Conservation (phyloP, 2,888 invertebrate species). For the Patella ulyssiponensis region DNA sequence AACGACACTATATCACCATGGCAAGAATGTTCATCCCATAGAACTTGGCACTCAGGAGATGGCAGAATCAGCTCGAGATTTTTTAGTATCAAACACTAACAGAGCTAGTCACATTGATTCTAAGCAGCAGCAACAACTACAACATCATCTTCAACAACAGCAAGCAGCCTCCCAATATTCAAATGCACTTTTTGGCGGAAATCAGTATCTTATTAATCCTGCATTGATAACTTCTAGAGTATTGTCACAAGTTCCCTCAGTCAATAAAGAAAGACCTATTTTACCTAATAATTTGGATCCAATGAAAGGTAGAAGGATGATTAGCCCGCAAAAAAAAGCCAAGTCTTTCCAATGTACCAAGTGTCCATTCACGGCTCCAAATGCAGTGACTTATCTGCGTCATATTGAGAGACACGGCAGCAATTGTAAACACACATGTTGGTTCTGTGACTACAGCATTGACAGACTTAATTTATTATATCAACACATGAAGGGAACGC, state of each 20-base stretch:
- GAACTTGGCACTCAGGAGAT: constrained; percentile 60
- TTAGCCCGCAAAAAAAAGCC: constrained; percentile 51
- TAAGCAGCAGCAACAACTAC: constrained; percentile 28
- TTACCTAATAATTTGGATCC: constrained; percentile 2
- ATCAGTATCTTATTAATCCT: constrained; percentile 3
- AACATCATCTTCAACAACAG: constrained; percentile 16
- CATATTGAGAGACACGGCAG: constrained; percentile 64
- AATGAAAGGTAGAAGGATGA: constrained; percentile 49
- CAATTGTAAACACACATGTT: constrained; percentile 60
- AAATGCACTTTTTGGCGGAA: not conserved
- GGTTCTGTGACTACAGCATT: constrained; percentile 68
- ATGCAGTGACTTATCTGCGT: constrained; percentile 55
- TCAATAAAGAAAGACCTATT: constrained; percentile 3
- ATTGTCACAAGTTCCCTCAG: not conserved
- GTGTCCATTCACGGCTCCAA: constrained; percentile 61
- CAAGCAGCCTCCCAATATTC: no score
- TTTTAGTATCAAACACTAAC: constrained; percentile 18
- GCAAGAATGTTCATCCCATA: constrained; percentile 55
- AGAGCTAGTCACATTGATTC: constrained; percentile 33
- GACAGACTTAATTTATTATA: constrained; percentile 62
- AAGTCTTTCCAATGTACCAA: constrained; percentile 62
- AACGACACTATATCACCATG: constrained; percentile 63
- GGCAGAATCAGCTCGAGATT: constrained; percentile 22
- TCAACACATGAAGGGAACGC: constrained; percentile 66
- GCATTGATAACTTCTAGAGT: not conserved